These are phyloP conservation scores for Pogoniulus pusillus DNA, from an alignment of 2,797 vertebrate genomes.

Conservation along the genomic window DNA sequence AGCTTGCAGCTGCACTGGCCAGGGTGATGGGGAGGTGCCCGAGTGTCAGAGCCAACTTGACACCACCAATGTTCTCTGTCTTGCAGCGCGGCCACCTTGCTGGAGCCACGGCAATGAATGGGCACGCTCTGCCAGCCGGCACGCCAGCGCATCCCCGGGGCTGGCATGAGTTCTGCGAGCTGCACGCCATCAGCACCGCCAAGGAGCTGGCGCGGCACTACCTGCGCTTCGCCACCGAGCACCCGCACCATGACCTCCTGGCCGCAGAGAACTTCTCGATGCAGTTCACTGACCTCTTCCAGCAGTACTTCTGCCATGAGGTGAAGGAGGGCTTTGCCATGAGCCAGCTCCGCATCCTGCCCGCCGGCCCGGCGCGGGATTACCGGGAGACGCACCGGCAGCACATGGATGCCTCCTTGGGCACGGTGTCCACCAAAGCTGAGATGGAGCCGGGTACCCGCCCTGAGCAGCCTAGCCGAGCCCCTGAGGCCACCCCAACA, in stretches of 20 bases:
- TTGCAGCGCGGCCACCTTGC: slow-evolving; percentile 83
- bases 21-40: fast-evolving
- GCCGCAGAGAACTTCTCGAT: slow-evolving; percentile 91
- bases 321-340: slow-evolving; percentile 83
- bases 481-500: slow-evolving; percentile 38
- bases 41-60: not conserved
- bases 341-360: slow-evolving; percentile 75
- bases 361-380: slow-evolving; percentile 83
- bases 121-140: slow-evolving; percentile 88
- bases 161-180: slow-evolving; percentile 98
- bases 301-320: slow-evolving; percentile 92
- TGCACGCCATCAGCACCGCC: slow-evolving; percentile 91
- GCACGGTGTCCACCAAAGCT: slow-evolving; percentile 68
- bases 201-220: slow-evolving; percentile 92
- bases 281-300: slow-evolving; percentile 92
- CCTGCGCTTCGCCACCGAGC: slow-evolving; percentile 87
- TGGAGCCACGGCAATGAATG: slow-evolving; percentile 95
- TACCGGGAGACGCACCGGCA: slow-evolving; percentile 87
- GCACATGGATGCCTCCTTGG: slow-evolving; percentile 57
- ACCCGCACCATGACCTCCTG: slow-evolving; percentile 86
- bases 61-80: not conserved
- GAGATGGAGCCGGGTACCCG: slow-evolving; percentile 66
- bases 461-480: slow-evolving; percentile 65
- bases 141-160: slow-evolving; percentile 80
- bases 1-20: fast-evolving